A percentile compares a stretch with the other conserved stretches of the same genome.
Conservation (phyloP, 2,797 vertebrate species). For the Onychomys arenicola region DNA sequence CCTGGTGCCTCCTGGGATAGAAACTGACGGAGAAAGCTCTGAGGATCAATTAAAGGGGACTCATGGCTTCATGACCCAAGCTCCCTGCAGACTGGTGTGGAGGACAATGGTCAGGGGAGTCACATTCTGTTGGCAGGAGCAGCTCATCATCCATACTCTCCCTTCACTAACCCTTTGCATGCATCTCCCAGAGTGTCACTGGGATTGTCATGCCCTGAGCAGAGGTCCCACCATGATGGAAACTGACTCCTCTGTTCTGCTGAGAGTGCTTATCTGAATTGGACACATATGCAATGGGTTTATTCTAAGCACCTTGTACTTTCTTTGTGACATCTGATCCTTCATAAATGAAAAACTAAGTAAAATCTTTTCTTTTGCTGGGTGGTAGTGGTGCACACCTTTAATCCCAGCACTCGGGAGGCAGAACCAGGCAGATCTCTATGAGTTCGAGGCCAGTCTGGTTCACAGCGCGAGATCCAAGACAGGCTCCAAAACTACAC, state of each 20-base stretch:
- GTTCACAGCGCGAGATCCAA: too few species aligned
- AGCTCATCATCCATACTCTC: not conserved
- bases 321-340: not conserved
- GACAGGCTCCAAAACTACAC: too few species aligned
- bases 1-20: not conserved
- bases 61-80: not conserved
- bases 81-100: not conserved
- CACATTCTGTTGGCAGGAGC: not conserved
- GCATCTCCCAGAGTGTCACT: not conserved
- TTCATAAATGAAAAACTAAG: not conserved
- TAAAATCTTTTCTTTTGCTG: not conserved
- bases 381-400: too few species aligned
- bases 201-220: not conserved
- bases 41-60: constrained; percentile 5
- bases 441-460: too few species aligned
- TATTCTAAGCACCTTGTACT: not conserved
- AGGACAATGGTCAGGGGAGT: too few species aligned
- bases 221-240: not conserved
- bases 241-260: not conserved
- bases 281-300: too few species aligned
- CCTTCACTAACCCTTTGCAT: not conserved
- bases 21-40: not conserved
- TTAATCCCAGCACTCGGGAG: too few species aligned
- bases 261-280: not conserved
- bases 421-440: too few species aligned